Evolutionary conservation across 2,797 vertebrate species (phyloP), one percentile per base, ranked within the genome.

Genomic region (Arrhamphus sclerolepis): DNA sequence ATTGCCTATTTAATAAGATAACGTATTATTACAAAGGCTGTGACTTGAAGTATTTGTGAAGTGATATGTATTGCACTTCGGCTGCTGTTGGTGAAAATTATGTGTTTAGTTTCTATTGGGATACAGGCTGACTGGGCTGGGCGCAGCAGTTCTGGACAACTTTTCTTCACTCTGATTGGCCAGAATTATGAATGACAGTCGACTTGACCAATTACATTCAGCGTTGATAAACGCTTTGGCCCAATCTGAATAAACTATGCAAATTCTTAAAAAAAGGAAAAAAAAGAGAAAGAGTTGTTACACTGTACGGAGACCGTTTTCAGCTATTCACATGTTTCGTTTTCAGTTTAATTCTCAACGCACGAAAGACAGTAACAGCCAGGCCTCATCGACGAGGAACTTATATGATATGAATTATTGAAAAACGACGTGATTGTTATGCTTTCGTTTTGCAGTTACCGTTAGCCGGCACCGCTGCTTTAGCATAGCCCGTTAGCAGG

Each of bases 211-310:
- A 92, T 91, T 67, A 77, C 1, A 57, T 48, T 42, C 42, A 71
- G 68, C 66, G 83, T 44, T 61, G 77, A 65, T 66, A 28, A 56
- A 31, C 18, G 21, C 55, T 52, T 7, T 44, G 24, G 58, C 48
- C 78, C 78, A 85, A 81, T 84, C 49, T 1, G 22, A 52, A 42
- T 22, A 18, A 52, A 55, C 22, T 73, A 90, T 89, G 87, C 76
- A 89, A 87, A 92, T 86, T 26, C 20, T 17, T 19, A 70, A n/a
- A n/a, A n/a, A n/a, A n/a, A n/a, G n/a, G n/a, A n/a, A n/a, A n/a
- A n/a, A n/a, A n/a, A n/a, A n/a, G n/a, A n/a, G n/a, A 77, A 10
- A 71, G 84, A 82, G 87, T 91, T 63, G 66, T 62, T 70, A 76
- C 62, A 47, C 31, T 38, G 56, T 58, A 28, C 65, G 54, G 66